Conservation (phyloP, 2,797 vertebrate genomes). For the Lindbergichthys nudifrons region DNA sequence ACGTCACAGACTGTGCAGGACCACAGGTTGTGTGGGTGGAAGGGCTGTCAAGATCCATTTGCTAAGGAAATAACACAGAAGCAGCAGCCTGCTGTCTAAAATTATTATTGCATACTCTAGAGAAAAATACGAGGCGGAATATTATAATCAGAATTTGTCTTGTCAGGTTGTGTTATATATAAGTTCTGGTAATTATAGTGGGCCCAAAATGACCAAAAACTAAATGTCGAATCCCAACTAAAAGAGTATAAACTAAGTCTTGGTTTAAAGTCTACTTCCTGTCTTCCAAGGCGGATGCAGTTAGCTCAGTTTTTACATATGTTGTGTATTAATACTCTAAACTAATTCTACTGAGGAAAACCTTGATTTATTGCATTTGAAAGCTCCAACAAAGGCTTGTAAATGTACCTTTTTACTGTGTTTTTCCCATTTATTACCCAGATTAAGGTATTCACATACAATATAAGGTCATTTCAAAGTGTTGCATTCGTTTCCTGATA, state of each 20-base stretch:
- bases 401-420: neutral
- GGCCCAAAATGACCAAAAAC: too few relatives aligned
- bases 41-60: constrained; percentile 52
- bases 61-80: constrained; percentile 42
- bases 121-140: neutral
- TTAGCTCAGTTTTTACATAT: neutral
- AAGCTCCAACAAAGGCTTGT: neutral
- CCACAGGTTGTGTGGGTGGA: constrained; percentile 61
- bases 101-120: neutral
- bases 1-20: constrained; percentile 42
- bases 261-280: neutral
- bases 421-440: neutral
- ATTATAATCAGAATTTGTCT: neutral
- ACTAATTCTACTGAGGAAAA: neutral
- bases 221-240: neutral
- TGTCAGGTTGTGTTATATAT: neutral
- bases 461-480: neutral
- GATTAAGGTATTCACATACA: neutral
- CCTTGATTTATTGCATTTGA: neutral
- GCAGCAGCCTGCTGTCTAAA: constrained; percentile 3
- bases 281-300: neutral
- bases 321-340: neutral
- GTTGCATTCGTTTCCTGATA: neutral
- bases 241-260: neutral
- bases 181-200: neutral